Evolutionary conservation across 2,888 invertebrate species (phyloP).

Genomic region (Sarcophaga carnaria): DNA sequence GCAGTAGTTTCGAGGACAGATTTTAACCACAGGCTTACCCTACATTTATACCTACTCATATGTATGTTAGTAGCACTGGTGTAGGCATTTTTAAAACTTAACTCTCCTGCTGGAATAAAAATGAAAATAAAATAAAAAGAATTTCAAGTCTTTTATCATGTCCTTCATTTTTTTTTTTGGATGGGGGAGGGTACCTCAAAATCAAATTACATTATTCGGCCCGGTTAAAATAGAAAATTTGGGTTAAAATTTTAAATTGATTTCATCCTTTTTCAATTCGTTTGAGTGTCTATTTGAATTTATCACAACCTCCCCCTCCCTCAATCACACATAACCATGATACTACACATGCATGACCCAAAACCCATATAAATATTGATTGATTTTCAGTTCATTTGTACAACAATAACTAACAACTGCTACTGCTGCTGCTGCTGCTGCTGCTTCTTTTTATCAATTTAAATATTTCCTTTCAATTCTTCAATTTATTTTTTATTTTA

Average conservation of each 20-base stretch:
- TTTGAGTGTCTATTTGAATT: neutral
- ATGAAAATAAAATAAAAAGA: too few species aligned
- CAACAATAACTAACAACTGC: neutral
- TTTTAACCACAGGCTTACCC: too few species aligned
- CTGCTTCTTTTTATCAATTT: neutral
- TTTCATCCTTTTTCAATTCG: neutral
- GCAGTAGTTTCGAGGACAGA: too few species aligned
- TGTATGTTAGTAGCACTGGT: too few species aligned
- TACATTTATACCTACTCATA: too few species aligned
- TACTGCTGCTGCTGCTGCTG: neutral
- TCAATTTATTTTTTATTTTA: slow-evolving; percentile 10
- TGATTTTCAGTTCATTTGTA: neutral
- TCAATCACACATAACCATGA: too few species aligned
- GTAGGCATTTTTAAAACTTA: too few species aligned
- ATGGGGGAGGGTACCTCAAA: neutral
- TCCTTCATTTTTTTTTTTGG: too few species aligned
- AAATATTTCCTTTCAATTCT: neutral
- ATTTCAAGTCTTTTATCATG: too few species aligned
- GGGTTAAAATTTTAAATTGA: neutral
- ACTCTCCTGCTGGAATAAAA: too few species aligned
- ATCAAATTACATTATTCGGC: neutral
- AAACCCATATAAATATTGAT: neutral
- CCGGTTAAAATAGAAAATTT: neutral
- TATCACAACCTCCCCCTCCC: neutral
- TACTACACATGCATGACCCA: neutral